These are phyloP conservation scores for Tragelaphus strepsiceros DNA, from an alignment of 2,113 vertebrate species.

Conservation along the genomic window DNA sequence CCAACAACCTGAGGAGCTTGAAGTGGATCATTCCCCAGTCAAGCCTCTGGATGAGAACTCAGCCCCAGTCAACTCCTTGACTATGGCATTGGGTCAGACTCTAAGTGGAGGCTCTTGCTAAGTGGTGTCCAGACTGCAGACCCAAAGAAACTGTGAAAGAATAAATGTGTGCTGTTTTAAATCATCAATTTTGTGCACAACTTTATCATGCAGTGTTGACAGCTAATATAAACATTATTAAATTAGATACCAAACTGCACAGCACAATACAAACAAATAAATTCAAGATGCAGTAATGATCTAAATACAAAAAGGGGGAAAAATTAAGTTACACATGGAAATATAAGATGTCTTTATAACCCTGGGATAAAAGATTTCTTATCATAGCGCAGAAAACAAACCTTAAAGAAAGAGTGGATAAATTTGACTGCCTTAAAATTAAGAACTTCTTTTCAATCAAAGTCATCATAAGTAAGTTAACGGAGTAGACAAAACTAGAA, in stretches of 20 bases:
- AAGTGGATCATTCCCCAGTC: not conserved
- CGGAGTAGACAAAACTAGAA: not conserved
- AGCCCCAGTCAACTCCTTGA: not conserved
- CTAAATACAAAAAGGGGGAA: not conserved
- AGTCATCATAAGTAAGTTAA: not conserved
- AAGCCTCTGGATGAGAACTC: not conserved
- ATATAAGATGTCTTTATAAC: not conserved
- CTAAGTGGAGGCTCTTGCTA: not conserved
- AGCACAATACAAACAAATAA: not conserved
- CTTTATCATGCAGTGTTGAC: not conserved
- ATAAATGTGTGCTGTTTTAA: not conserved
- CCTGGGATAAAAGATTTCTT: not conserved
- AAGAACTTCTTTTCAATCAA: not conserved
- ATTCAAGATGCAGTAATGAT: not conserved
- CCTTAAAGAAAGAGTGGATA: not conserved
- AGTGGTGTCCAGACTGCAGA: not conserved
- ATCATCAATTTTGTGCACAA: not conserved
- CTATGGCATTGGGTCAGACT: not conserved
- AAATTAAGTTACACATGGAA: not conserved
- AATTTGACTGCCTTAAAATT: not conserved
- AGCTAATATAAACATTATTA: not conserved
- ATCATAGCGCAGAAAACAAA: not conserved
- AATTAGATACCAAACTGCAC: not conserved
- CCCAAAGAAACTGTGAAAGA: not conserved
- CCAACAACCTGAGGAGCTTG: not conserved